A percentile compares a stretch with the other conserved stretches of the same genome.
These are phyloP conservation scores for Crossocerus cetratus DNA, from an alignment of 2,888 invertebrate species.

Conservation along the genomic window DNA sequence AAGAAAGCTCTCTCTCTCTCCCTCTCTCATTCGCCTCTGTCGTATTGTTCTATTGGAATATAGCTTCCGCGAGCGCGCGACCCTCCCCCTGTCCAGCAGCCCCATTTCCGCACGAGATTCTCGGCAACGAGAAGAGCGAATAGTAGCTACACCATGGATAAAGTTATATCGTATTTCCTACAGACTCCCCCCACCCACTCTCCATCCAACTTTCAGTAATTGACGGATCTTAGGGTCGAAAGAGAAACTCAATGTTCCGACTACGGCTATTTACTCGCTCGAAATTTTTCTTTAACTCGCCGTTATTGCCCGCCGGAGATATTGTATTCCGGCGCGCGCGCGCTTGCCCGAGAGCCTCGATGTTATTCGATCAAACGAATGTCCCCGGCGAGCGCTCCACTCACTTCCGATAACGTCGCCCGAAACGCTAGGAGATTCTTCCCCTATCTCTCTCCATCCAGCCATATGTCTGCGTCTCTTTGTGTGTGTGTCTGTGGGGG, in stretches of 20 bases:
- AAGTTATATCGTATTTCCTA: conserved; percentile 58
- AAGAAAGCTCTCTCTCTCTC: conserved; percentile 41
- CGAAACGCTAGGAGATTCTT: neutral
- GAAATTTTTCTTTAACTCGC: conserved; percentile 37
- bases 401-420: conserved; percentile 2
- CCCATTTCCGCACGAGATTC: conserved; percentile 55
- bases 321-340: neutral
- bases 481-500: neutral
- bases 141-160: conserved; percentile 32
- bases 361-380: neutral
- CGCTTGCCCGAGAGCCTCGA: neutral
- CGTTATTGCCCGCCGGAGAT: conserved; percentile 27
- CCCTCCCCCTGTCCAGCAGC: conserved; percentile 34
- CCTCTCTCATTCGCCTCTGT: conserved; percentile 36
- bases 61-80: conserved; percentile 37
- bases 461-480: neutral
- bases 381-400: neutral
- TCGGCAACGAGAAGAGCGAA: conserved; percentile 35
- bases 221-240: conserved; percentile 45
- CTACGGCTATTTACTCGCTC: conserved; percentile 2
- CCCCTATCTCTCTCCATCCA: no score
- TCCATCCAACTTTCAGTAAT: conserved; percentile 52
- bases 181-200: conserved; percentile 29
- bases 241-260: conserved; percentile 19
- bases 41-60: conserved; percentile 58